Base-by-base conservation (phyloP, 2,113 vertebrate genomes). In the Ctenodactylus gundi region DNA sequence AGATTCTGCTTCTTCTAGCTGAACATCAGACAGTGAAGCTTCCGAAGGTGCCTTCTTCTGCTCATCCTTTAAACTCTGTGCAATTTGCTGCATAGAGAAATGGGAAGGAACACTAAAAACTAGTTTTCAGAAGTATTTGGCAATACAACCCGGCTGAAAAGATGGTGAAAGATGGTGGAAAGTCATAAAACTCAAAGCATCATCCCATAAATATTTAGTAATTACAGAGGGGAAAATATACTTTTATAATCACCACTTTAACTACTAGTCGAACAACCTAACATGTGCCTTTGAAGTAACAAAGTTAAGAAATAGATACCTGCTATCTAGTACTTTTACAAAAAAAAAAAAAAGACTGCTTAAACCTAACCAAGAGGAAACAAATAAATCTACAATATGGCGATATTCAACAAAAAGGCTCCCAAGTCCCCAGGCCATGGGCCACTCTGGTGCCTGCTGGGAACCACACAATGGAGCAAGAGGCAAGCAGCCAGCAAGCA, bases 31-130 rank as follows among this genome's bases (percentile, higher is more conserved):
- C 98, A 99, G 99, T 0, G 98, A 98, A 67, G 98, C 84, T 94
- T 99, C 99, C 57, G 98, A 97, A 23, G 97, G 97, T 92, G 98
- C 34, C 94, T 98, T 99, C 98, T 98, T 98, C 98, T 99, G 99
- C 82, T 99, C 99, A 65, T 99, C 99, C 97, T 99, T 99, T 96
- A 99, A 98, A 96, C 99, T 99, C 98, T 99, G 99, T 96, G 99
- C 99, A 85, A 99, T 99, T 99, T 98, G 98, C 99, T 99, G 81
- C 62, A 96, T 39, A 90, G 92, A 62, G 57, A 98, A 97, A 85
- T 89, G 0, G 94, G 4, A 94, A 92, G 7, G 44, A 80, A 88
- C 13, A 91, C 80, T 53, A 72, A 53, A 90, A 29, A 60, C 1
- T 9, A 53, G 64, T 77, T 23, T 62, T 92, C 46, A 39, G 68